phyloP scores from a whole-genome alignment of 2,797 vertebrate species.

The Spizella passerina region DNA sequence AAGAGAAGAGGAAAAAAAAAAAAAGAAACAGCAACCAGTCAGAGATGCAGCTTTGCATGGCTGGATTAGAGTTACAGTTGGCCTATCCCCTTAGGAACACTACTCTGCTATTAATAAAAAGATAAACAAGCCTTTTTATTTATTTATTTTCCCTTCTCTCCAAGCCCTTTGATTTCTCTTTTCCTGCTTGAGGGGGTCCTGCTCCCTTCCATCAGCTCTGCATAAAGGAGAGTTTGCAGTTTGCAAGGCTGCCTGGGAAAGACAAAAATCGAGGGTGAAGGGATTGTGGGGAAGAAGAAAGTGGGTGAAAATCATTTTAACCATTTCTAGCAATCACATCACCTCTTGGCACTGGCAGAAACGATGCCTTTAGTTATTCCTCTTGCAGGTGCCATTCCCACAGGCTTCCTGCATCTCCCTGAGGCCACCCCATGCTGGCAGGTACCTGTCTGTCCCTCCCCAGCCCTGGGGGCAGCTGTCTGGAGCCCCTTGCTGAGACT shows the following conservation, averaged over 20 bases:
- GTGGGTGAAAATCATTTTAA: neutral
- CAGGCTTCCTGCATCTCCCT: neutral
- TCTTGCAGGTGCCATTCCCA: neutral
- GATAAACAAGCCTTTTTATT: constrained; percentile 59
- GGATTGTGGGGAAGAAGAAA: neutral
- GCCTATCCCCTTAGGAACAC: constrained; percentile 21
- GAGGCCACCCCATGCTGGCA: neutral
- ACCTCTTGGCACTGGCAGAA: neutral
- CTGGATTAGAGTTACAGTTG: constrained; percentile 52
- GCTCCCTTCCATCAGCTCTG: neutral
- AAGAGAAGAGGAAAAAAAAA: neutral
- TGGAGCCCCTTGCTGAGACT: neutral
- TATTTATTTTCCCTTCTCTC: constrained; percentile 40
- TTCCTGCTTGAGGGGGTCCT: constrained; percentile 27
- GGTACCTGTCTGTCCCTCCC: neutral
- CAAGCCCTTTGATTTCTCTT: constrained; percentile 45
- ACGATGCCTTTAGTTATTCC: neutral
- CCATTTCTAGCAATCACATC: neutral
- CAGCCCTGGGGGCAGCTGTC: neutral
- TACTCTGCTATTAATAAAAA: constrained; percentile 61
- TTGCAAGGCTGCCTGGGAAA: neutral
- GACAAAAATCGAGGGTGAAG: neutral
- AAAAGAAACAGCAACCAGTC: neutral
- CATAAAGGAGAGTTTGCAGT: neutral
- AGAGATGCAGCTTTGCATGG: neutral